Conservation (phyloP, 1,140 invertebrate species). For the Temnothorax curvispinosus region DNA sequence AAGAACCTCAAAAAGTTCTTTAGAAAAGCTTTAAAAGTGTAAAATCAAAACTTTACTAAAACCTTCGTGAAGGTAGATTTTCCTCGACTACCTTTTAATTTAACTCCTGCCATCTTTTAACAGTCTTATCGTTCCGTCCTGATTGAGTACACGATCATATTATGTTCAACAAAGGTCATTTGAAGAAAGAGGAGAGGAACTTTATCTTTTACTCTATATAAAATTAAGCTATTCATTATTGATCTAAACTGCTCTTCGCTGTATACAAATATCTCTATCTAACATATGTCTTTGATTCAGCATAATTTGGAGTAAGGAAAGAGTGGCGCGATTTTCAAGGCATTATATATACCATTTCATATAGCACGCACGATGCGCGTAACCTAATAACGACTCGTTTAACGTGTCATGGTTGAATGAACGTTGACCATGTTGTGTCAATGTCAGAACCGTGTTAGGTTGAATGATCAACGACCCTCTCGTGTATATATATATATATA, state of each 20-base stretch:
- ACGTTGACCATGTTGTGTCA: slow-evolving; percentile 65
- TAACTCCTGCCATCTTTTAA: neutral
- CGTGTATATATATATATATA: slow-evolving; percentile 21
- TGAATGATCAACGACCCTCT: slow-evolving; percentile 67
- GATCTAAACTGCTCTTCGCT: neutral
- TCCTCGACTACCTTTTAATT: neutral
- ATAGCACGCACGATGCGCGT: slow-evolving; percentile 1
- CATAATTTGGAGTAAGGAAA: neutral
- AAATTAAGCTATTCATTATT: neutral
- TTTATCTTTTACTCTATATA: neutral
- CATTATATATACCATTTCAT: neutral
- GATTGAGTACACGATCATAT: neutral
- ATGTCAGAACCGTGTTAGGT: slow-evolving; percentile 53
- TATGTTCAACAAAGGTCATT: neutral
- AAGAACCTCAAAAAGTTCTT: neutral
- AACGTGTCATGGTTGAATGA: slow-evolving; percentile 63
- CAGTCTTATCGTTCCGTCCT: neutral
- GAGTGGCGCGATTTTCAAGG: neutral
- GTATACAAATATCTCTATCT: neutral
- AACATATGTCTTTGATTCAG: neutral
- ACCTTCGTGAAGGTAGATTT: neutral
- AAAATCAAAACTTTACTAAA: neutral
- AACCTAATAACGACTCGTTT: slow-evolving; percentile 19
- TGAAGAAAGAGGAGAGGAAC: neutral
- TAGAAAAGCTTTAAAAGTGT: neutral